Evolutionary conservation across 2,888 invertebrate species (phyloP), one percentile per base, ranked within the genome.

Genomic region (Drosophila melanosoma): DNA sequence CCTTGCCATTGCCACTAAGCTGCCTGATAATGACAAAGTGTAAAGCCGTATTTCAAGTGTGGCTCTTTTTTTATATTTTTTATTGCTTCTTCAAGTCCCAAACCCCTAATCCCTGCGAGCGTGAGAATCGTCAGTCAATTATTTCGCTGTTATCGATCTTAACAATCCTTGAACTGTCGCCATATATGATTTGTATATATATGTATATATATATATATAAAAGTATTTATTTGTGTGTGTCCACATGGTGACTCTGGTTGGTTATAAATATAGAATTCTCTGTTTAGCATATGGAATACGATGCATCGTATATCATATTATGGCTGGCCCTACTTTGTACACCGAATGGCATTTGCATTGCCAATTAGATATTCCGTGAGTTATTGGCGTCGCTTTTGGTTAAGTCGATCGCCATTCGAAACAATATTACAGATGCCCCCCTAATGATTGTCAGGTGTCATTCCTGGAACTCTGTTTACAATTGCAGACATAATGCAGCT

Each of bases 101-200:
- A 42, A 2, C 42, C 42, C 51, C 35, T 23, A 49, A 68, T 49
- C 42, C 65, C 52, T 23, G 42, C 26, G 71, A 86, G 79, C 90
- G 90, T 86, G 90, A 90, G 89, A 90, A 86, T 81, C 86, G 89
- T 89, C 85, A 86, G 89, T 86, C 79, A 89, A 83, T 89, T 81
- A 89, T 75, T 81, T 74, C 79, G 70, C 74, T 78, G 81, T 78
- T 90, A 90, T 90, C 83, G 79, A 70, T 63, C 71, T 74, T 75
- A 81, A 77, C 84, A 87, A 87, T 90, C 84, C 90, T 89, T 87
- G 82, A 87, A 71, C 76, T 85, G 71, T 84, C 84, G 53, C 71
- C 78, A 74, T 73, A 68, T 71, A 64, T 42, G 26, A 51, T 29
- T 51, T 42, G 1, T 20, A 11, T 20, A 5, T 6, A 1, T 20